Percentiles rank a stretch among this genome's conserved stretches.
Evolutionary conservation across 1,140 invertebrate genomes (phyloP).

Genomic region (Popillia japonica): DNA sequence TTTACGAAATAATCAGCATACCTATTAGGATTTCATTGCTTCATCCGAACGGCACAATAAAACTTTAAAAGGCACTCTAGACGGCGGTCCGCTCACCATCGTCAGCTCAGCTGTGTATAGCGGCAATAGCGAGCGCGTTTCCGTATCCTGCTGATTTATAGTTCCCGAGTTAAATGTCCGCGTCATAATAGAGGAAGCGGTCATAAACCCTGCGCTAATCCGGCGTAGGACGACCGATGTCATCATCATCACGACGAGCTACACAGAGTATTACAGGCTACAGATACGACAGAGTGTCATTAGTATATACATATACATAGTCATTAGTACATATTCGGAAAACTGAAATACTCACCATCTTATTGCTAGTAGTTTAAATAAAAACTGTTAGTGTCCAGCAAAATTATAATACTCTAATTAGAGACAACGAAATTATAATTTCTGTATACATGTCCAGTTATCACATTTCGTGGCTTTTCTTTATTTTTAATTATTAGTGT

Average conservation of each 20-base stretch:
- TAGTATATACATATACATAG: too few relatives aligned
- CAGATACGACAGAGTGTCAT: neutral
- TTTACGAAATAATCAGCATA: constrained; percentile 32
- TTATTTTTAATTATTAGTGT: too few relatives aligned
- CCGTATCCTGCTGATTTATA: constrained; percentile 1
- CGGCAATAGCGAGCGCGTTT: neutral
- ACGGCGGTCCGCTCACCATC: neutral
- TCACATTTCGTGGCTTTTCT: too few relatives aligned
- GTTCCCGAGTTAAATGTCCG: constrained; percentile 12
- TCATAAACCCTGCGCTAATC: neutral
- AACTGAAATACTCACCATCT: too few relatives aligned
- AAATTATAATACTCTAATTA: too few relatives aligned
- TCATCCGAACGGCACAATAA: neutral
- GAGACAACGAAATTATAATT: too few relatives aligned
- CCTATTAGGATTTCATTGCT: constrained; percentile 29
- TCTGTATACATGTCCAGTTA: too few relatives aligned
- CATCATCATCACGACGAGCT: neutral
- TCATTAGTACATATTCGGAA: too few relatives aligned
- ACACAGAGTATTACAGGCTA: neutral
- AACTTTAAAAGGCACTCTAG: constrained; percentile 20
- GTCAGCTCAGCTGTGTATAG: neutral
- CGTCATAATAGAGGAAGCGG: neutral
- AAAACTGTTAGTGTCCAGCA: too few relatives aligned
- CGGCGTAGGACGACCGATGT: neutral
- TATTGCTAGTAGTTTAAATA: too few relatives aligned